Base-by-base conservation (phyloP, 2,797 vertebrate genomes). In the Danio albolineatus region DNA sequence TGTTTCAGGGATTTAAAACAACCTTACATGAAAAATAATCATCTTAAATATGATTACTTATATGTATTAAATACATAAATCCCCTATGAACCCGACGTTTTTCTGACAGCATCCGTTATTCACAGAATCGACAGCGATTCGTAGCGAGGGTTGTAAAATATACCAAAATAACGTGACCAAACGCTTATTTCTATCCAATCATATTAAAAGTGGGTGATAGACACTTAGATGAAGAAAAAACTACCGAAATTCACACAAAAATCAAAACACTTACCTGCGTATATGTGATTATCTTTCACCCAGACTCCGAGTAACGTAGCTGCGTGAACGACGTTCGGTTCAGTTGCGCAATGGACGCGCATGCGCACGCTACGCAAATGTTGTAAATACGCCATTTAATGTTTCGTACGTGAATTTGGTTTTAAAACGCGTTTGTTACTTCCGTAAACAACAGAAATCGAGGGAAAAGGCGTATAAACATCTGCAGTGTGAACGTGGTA, bases 401-500 rank as follows among this genome's bases (percentile, higher is more conserved):
- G 28, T 48, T 19, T 36, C 10, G 0, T 4, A 7, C 12, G 6
- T 74, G 10, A 61, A 62, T 51, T 6, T 41, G 7, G 5, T 21
- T 64, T 39, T 7, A 60, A 21, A 21, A 13, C 10, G 7, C 5
- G 1, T 1, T 49, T 39, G 44, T 65, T n/a, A 53, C 46, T 53
- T 14, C 10, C 10, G 38, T 64, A 67, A 21, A 28, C 16, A 67
- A 38, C 2, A 7, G 2, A 69, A 53, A 28, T 51, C 10, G 2
- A 41, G 16, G 7, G 7, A 43, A 21, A 49, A 59, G 28, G 14
- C 2, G 17, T 1, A 56, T 67, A 57, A 41, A 43, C n/a, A n/a
- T n/a, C 65, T 5, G 46, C 76, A 78, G 66, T 70, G 66, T 70
- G 76, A 51, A 21, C 44, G 10, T 51, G 76, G 16, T 43, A 57